Base-by-base conservation (phyloP, 2,888 invertebrate species). In the Dolichopus griseipennis region DNA sequence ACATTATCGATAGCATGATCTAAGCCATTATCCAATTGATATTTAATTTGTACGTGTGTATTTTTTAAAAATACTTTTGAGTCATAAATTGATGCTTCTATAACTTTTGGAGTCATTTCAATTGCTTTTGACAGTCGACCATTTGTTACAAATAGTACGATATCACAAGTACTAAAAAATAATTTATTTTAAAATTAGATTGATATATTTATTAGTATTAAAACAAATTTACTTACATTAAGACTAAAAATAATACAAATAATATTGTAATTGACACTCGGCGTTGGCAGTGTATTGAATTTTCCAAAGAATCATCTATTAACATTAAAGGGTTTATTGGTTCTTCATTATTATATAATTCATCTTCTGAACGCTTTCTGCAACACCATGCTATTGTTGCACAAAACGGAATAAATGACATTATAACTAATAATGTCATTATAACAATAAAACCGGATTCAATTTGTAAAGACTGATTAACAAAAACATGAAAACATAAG, bases 361-460 rank as follows among this genome's bases (percentile, higher is more conserved):
- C 73, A 74, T 74, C 76, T 80, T 82, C 82, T 74, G 73, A 84
- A 68, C 74, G 74, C 20, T 77, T 75, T 64, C 77, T 74, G 68
- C 80, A 81, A 71, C 80, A 79, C 81, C 81, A 83, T 69, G 86
- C 84, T 72, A 89, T 79, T 68, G 88, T 84, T 68, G 84, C 85
- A 67, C 85, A 82, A 66, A 90, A 86, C 74, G 89, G 86, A 69
- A 88, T 83, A 73, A 89, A 82, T 41, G 89, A 86, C 72, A 90
- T 82, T 75, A 88, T 83, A 66, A 86, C 83, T 73, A 88, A 87
- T 65, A 87, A 78, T 71, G 86, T 84, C 76, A 89, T 83, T 73
- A 87, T 82, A 20, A 83, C 85, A 70, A 90, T 83, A 77, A 90
- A 89, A 62, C 87, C 87, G 18, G 87, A 87, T 77, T 90, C 90